Conservation (phyloP, 2,888 invertebrate genomes). For the Arge pagana region DNA sequence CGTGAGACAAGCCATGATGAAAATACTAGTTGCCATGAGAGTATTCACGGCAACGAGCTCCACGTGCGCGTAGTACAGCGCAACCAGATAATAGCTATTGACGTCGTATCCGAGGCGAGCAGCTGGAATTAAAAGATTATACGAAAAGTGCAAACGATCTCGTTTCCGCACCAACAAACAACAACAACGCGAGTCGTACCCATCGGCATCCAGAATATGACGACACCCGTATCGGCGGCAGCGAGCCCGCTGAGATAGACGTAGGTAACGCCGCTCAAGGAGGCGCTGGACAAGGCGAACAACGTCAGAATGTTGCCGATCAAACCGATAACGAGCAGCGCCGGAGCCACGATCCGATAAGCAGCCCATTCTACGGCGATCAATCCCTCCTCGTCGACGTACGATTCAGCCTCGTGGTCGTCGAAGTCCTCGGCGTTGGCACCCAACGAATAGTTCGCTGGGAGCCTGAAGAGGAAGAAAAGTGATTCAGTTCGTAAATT, state of each 20-base stretch:
- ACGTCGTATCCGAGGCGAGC: slow-evolving; percentile 36
- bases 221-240: slow-evolving; percentile 56
- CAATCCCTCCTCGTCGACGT: slow-evolving; percentile 5
- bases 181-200: too few relatives aligned
- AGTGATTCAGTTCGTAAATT: neutral
- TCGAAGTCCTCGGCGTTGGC: slow-evolving; percentile 1
- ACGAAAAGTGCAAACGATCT: too few relatives aligned
- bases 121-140: slow-evolving; percentile 18
- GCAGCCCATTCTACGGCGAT: slow-evolving; percentile 24
- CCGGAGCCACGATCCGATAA: slow-evolving; percentile 49
- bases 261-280: slow-evolving; percentile 58
- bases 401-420: neutral
- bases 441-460: slow-evolving; percentile 10
- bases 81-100: slow-evolving; percentile 36
- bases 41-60: slow-evolving; percentile 59
- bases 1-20: slow-evolving; percentile 60
- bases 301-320: slow-evolving; percentile 59
- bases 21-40: slow-evolving; percentile 60
- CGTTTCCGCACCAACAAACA: too few relatives aligned
- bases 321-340: slow-evolving; percentile 58
- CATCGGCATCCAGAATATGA: slow-evolving; percentile 54
- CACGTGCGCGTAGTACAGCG: slow-evolving; percentile 57
- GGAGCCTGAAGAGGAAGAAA: neutral
- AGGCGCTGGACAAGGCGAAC: slow-evolving; percentile 57
- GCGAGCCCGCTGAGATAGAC: slow-evolving; percentile 58